Base-by-base conservation (phyloP, 2,888 invertebrate genomes). In the Chamaedrilus cognettii region DNA sequence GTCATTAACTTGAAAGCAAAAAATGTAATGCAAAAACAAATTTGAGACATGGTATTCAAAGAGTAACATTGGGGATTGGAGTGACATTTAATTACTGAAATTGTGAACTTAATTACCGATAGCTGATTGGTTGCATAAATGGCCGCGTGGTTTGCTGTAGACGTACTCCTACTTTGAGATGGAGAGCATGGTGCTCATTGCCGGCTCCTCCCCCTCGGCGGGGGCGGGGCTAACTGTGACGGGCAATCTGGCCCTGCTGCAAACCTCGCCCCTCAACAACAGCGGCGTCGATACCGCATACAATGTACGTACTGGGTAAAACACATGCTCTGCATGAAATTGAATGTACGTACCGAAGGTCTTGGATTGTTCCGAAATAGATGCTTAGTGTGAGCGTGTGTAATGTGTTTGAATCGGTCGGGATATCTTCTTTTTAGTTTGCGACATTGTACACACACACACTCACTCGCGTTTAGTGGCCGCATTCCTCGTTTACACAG, bases 261-360 rank as follows among this genome's bases (percentile, higher is more conserved):
- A 86, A 74, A 84, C 82, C 71, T 79, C 84, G 60, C 83, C 85
- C 7, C 71, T 86, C 2, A 73, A 70, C 28, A 79, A 81, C 70
- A 76, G 75, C 74, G 78, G 85, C 34, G 80, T 85, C 66, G 87
- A 90, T 73, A 84, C 78, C 32, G 84, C 85, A 77, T 89, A 86
- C 77, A 88, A 82, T 77, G 82, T 82, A 73, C 75, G 79, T 74
- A 49, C 42, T n/a, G n/a, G n/a, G n/a, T n/a, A n/a, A n/a, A n/a
- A n/a, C n/a, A n/a, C n/a, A n/a, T n/a, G n/a, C n/a, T n/a, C n/a
- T n/a, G n/a, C n/a, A n/a, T n/a, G n/a, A n/a, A n/a, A n/a, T n/a
- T n/a, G n/a, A n/a, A n/a, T n/a, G n/a, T n/a, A n/a, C n/a, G n/a
- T n/a, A n/a, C n/a, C n/a, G n/a, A n/a, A n/a, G n/a, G n/a, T n/a